phyloP scores from a whole-genome alignment of 1,140 invertebrate species.

The Melipona quadrifasciata region DNA sequence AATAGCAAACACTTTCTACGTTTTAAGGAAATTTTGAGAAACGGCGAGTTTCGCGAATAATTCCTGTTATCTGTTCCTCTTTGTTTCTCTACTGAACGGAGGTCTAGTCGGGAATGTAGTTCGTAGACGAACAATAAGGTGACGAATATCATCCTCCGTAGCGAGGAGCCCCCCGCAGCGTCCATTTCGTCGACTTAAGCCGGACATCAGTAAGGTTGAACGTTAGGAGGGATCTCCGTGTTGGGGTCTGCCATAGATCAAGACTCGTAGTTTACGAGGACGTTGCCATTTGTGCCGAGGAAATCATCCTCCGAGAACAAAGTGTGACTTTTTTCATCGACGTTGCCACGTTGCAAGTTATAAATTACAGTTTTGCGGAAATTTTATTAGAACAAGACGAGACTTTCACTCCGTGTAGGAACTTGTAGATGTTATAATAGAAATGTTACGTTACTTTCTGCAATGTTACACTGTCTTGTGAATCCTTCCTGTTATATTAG shows the following conservation, averaged over 20 bases:
- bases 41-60: background rate
- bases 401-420: too few species aligned
- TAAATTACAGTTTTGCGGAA: too few species aligned
- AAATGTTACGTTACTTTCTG: too few species aligned
- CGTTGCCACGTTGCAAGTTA: background rate
- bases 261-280: constrained; percentile 29
- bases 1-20: too few species aligned
- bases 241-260: constrained; percentile 10
- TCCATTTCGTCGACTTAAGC: constrained; percentile 67
- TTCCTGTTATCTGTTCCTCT: background rate
- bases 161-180: constrained; percentile 26
- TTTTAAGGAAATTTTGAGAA: background rate
- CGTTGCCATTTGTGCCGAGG: constrained; percentile 8
- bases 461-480: too few species aligned
- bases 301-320: background rate
- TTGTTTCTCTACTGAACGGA: background rate
- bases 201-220: constrained; percentile 65
- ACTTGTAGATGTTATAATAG: too few species aligned
- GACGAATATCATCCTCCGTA: constrained; percentile 34
- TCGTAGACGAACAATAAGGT: constrained; percentile 73
- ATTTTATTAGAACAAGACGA: too few species aligned
- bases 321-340: constrained; percentile 4
- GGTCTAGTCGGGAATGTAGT: constrained; percentile 66
- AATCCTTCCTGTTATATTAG: too few species aligned
- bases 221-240: constrained; percentile 19